Conservation (phyloP, 2,797 vertebrate species). For the Natrix natrix region DNA sequence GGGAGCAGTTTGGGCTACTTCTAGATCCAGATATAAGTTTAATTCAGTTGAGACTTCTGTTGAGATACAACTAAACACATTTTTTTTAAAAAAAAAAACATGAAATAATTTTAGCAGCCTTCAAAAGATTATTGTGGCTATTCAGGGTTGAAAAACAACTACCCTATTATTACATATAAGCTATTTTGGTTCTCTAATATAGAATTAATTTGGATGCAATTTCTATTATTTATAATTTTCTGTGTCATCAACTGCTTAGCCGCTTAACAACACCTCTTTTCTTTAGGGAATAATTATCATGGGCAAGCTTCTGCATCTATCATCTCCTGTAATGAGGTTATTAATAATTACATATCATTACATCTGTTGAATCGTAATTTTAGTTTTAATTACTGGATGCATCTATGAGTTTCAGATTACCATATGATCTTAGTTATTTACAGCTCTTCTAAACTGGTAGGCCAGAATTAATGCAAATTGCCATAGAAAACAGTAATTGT, state of each 20-base stretch:
- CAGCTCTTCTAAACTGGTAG: slow-evolving; percentile 19
- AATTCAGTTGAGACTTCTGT: slow-evolving; percentile 39
- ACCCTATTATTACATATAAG: slow-evolving; percentile 49
- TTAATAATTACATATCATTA: slow-evolving; percentile 61
- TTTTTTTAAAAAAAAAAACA: not conserved
- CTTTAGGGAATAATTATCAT: slow-evolving; percentile 53
- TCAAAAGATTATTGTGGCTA: slow-evolving; percentile 32
- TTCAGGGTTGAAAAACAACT: slow-evolving; percentile 49
- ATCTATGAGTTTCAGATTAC: slow-evolving; percentile 42
- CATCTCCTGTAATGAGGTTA: slow-evolving; percentile 59
- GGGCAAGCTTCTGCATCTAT: slow-evolving; percentile 59
- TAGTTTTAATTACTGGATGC: slow-evolving; percentile 54
- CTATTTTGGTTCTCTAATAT: slow-evolving; percentile 55
- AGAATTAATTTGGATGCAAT: slow-evolving; percentile 58
- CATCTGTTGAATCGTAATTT: slow-evolving; percentile 56
- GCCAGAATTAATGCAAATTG: slow-evolving; percentile 39
- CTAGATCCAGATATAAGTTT: slow-evolving; percentile 20
- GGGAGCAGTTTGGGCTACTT: slow-evolving; percentile 17
- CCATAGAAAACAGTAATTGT: slow-evolving; percentile 30
- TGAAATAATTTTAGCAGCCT: slow-evolving; percentile 40
- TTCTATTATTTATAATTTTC: slow-evolving; percentile 67
- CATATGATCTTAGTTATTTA: slow-evolving; percentile 42
- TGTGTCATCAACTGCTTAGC: slow-evolving; percentile 54
- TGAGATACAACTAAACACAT: slow-evolving; percentile 23
- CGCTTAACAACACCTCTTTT: slow-evolving; percentile 58